phyloP scores from a whole-genome alignment of 2,888 invertebrate genomes.

The Entomobrya proxima region DNA sequence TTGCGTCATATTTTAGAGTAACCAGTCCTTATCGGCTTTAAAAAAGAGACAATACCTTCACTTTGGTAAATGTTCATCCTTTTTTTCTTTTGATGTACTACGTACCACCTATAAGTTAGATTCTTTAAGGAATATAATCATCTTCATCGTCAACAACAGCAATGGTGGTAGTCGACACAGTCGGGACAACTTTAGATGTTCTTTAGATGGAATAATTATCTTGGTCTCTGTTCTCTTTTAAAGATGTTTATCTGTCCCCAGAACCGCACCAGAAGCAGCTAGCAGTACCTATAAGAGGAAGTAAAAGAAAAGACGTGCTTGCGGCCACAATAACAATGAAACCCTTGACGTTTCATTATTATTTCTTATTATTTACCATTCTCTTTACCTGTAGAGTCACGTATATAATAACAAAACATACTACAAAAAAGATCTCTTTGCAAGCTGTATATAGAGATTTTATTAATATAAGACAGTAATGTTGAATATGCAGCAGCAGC shows the following conservation, averaged over 20 bases:
- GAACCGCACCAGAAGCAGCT: conserved; percentile 44
- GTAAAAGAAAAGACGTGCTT: conserved; percentile 51
- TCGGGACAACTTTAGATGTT: conserved; percentile 58
- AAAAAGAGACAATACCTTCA: conserved; percentile 36
- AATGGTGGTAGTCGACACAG: conserved; percentile 44
- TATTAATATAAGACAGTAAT: background rate
- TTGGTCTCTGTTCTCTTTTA: conserved; percentile 44
- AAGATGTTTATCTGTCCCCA: conserved; percentile 62
- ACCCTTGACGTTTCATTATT: conserved; percentile 33
- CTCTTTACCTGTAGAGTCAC: background rate
- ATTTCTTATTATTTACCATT: conserved; percentile 51
- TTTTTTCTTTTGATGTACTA: background rate
- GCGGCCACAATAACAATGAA: conserved; percentile 60
- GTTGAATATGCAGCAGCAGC: background rate
- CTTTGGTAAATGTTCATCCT: background rate
- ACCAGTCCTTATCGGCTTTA: conserved; percentile 56
- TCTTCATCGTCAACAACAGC: conserved; percentile 29
- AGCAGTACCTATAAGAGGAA: background rate
- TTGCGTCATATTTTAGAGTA: conserved; percentile 64
- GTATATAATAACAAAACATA: too few relatives aligned
- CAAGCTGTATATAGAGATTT: too few relatives aligned
- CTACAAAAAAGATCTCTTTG: too few relatives aligned
- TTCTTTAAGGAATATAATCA: conserved; percentile 2
- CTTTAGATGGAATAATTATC: conserved; percentile 68
- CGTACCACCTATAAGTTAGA: too few relatives aligned